A percentile compares a stretch with the other conserved stretches of the same genome.
Evolutionary conservation across 2,113 vertebrate genomes (phyloP).

Genomic region (Thoracochromis brauschi): DNA sequence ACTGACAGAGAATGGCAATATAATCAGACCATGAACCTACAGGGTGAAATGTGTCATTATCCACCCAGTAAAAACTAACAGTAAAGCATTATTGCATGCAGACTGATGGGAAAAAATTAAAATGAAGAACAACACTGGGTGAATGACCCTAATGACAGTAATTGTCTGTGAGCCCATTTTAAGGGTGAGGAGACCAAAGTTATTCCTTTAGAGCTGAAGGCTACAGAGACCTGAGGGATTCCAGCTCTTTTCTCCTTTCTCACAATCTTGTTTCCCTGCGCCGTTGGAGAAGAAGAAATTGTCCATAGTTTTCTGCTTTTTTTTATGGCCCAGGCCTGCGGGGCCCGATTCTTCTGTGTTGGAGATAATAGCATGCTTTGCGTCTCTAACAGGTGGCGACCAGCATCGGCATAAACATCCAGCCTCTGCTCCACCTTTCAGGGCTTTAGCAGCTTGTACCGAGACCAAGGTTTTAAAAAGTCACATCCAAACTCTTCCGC

Average conservation of each 20-base stretch:
- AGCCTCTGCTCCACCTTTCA: slow-evolving; percentile 26
- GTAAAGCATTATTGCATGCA: neutral
- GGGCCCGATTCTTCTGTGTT: slow-evolving; percentile 68
- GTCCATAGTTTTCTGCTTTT: slow-evolving; percentile 41
- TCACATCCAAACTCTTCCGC: slow-evolving; percentile 42
- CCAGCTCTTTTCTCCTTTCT: slow-evolving; percentile 19
- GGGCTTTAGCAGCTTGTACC: neutral
- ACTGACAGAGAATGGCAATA: neutral
- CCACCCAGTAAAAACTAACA: neutral
- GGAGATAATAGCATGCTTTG: slow-evolving; percentile 72
- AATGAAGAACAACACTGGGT: slow-evolving; percentile 11
- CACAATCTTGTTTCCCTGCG: slow-evolving; percentile 23
- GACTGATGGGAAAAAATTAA: neutral
- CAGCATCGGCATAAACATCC: slow-evolving; percentile 55
- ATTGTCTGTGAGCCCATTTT: slow-evolving; percentile 47
- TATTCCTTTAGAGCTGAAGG: slow-evolving; percentile 44
- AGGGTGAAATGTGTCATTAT: neutral
- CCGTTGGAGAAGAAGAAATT: slow-evolving; percentile 38
- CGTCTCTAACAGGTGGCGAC: slow-evolving; percentile 70
- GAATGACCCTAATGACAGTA: slow-evolving; percentile 61
- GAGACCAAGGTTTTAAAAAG: neutral
- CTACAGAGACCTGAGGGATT: slow-evolving; percentile 36
- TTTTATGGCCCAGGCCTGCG: slow-evolving; percentile 65
- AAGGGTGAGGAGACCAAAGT: slow-evolving; percentile 21
- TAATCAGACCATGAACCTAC: neutral